These are phyloP conservation scores for Mycteria americana DNA, from an alignment of 2,797 vertebrate genomes.

Conservation along the genomic window DNA sequence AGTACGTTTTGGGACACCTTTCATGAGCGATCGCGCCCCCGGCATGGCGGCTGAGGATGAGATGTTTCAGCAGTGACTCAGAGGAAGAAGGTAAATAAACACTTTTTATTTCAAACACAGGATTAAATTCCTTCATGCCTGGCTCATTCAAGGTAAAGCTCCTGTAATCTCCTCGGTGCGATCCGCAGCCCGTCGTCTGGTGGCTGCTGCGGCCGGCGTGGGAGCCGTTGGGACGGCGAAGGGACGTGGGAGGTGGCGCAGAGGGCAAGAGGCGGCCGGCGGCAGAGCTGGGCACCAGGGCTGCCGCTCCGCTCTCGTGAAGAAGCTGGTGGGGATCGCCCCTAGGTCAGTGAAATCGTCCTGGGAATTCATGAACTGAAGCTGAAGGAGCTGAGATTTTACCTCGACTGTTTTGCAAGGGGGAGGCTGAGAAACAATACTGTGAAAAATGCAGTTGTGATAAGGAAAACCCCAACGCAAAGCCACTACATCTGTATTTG, in stretches of 20 bases:
- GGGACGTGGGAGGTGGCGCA: neutral
- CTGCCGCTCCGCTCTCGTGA: neutral
- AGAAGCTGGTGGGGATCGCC: neutral
- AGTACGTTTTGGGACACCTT: neutral
- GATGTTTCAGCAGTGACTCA: conserved; percentile 44
- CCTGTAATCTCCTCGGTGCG: neutral
- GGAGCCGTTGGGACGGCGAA: neutral
- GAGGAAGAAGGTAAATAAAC: conserved; percentile 55
- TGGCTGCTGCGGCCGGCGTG: rapidly evolving
- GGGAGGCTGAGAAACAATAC: neutral
- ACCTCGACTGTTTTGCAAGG: neutral
- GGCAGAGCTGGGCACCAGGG: neutral
- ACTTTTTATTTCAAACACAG: conserved; percentile 38
- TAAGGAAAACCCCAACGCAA: neutral
- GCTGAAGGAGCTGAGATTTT: neutral
- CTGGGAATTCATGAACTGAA: neutral
- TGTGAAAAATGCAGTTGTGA: neutral
- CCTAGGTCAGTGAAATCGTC: neutral
- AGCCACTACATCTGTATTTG: neutral
- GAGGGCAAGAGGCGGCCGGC: rapidly evolving
- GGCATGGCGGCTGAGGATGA: neutral
- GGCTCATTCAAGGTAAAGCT: conserved; percentile 50
- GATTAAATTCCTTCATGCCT: conserved; percentile 56
- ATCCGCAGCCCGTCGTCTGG: neutral
- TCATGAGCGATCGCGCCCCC: neutral